These are phyloP conservation scores for Nansenia antarctica DNA, from an alignment of 2,113 vertebrate species.

Conservation along the genomic window DNA sequence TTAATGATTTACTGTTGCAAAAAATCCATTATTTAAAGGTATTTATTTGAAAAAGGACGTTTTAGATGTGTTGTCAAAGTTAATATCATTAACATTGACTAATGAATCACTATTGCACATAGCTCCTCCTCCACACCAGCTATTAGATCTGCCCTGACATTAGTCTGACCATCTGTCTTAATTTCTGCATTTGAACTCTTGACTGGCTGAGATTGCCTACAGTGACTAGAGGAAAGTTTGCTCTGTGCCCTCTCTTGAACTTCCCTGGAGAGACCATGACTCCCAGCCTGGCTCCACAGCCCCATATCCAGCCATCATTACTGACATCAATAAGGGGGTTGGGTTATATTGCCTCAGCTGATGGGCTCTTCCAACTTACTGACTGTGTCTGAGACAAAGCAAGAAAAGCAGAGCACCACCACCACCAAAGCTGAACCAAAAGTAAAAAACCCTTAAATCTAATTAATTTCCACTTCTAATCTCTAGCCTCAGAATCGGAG, in stretches of 20 bases:
- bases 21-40: too few relatives aligned
- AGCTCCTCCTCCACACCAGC: not conserved
- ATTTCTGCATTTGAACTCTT: not conserved
- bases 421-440: too few relatives aligned
- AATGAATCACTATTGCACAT: not conserved
- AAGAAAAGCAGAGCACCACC: too few relatives aligned
- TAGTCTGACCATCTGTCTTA: not conserved
- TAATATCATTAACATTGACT: too few relatives aligned
- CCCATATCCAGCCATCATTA: not conserved
- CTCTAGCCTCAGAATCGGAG: not conserved
- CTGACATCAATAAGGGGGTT: not conserved
- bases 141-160: not conserved
- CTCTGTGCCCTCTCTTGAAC: not conserved
- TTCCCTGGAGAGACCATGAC: not conserved
- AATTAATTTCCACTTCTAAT: not conserved
- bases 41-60: too few relatives aligned
- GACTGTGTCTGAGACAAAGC: not conserved
- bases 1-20: too few relatives aligned
- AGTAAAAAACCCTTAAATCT: too few relatives aligned
- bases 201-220: not conserved
- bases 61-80: too few relatives aligned
- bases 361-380: not conserved
- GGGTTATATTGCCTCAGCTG: not conserved
- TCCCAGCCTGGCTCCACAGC: not conserved
- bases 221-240: not conserved